Percentiles rank a stretch among this genome's conserved stretches.
Evolutionary conservation across 2,113 vertebrate species (phyloP).

Genomic region (Odobenus rosmarus): DNA sequence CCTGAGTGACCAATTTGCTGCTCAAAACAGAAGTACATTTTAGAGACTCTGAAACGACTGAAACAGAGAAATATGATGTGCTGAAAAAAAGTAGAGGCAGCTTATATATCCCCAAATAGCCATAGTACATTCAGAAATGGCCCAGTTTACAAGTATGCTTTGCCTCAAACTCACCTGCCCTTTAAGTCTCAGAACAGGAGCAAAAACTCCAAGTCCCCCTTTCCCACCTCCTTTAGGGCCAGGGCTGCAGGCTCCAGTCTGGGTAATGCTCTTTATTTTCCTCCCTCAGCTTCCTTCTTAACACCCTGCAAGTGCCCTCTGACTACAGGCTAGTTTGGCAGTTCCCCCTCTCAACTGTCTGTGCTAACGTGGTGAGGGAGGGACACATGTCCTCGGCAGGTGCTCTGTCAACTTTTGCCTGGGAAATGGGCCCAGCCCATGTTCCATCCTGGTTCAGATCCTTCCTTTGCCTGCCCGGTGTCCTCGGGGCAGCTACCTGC

Average conservation of each 20-base stretch:
- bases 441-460: background rate
- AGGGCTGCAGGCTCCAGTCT: background rate
- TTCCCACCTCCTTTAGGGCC: background rate
- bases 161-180: background rate
- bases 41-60: background rate
- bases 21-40: background rate
- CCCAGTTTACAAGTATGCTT: background rate
- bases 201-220: background rate
- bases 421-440: slow-evolving; percentile 2
- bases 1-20: background rate
- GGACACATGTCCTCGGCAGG: background rate
- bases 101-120: background rate
- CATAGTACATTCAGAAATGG: background rate
- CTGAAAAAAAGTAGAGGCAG: background rate
- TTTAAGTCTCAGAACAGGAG: background rate
- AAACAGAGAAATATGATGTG: background rate
- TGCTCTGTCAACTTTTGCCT: background rate
- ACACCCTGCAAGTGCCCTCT: no score
- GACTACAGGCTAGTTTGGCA: background rate
- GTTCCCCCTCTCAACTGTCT: background rate
- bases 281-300: background rate
- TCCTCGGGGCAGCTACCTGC: background rate
- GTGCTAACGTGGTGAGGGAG: background rate
- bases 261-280: background rate
- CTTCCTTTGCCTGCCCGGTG: slow-evolving; percentile 9